A percentile compares a stretch with the other conserved stretches of the same genome.
These are phyloP conservation scores for Physeter macrocephalus DNA, from an alignment of 2,113 vertebrate genomes.

Conservation along the genomic window DNA sequence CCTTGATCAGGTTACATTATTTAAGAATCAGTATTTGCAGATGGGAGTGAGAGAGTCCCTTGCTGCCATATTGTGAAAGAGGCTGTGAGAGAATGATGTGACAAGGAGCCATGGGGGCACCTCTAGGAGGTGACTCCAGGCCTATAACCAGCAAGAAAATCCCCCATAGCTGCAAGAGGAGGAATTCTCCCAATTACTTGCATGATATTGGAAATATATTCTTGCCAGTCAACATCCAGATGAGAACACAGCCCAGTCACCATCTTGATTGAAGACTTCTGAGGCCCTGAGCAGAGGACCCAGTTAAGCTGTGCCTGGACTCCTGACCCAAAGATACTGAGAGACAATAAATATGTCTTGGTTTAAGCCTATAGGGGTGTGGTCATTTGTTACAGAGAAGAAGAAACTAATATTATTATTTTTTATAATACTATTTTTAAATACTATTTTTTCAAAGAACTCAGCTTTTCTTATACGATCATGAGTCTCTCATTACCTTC, in stretches of 20 bases:
- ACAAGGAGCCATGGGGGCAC: background rate
- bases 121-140: background rate
- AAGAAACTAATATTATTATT: background rate
- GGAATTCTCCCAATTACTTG: background rate
- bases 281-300: background rate
- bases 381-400: background rate
- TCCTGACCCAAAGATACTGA: background rate
- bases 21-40: background rate
- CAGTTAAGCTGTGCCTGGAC: background rate
- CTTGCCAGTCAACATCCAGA: background rate
- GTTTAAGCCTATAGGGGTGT: background rate
- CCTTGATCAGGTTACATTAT: background rate
- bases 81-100: background rate
- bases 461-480: background rate
- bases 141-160: background rate
- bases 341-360: background rate
- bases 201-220: background rate
- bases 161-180: fast-evolving
- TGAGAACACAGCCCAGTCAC: background rate
- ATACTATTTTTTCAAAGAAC: background rate
- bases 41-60: background rate
- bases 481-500: background rate
- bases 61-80: background rate
- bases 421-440: background rate
- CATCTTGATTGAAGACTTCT: background rate